Evolutionary conservation across 2,888 invertebrate species (phyloP).

Genomic region (Oxystoma pomonae): DNA sequence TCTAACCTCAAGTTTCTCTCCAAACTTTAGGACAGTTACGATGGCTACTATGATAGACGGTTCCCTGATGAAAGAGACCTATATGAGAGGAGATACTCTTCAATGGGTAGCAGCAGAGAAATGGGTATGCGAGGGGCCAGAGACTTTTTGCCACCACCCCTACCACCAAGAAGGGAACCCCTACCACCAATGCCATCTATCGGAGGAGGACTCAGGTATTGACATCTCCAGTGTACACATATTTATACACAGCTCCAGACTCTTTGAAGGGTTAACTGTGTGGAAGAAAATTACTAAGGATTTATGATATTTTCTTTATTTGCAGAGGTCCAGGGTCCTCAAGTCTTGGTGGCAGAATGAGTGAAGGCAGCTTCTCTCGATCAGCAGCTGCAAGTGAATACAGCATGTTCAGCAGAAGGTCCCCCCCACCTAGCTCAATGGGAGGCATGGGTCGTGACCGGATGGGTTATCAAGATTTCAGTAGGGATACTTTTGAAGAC

Average conservation of each 20-base stretch:
- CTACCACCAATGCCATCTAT: constrained; percentile 67
- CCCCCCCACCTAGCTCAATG: constrained; percentile 62
- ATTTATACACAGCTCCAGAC: no score
- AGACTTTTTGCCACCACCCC: constrained; percentile 69
- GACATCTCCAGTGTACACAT: no score
- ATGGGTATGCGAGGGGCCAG: constrained; percentile 52
- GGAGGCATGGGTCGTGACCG: constrained; percentile 51
- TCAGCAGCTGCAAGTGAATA: constrained; percentile 53
- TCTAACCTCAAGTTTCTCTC: neutral
- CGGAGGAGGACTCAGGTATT: constrained; percentile 26
- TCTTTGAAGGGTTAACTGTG: no score
- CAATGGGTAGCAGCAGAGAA: constrained; percentile 50
- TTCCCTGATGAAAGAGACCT: constrained; percentile 69
- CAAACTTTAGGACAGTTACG: constrained; percentile 59
- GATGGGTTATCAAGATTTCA: constrained; percentile 79
- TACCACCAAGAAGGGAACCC: constrained; percentile 67
- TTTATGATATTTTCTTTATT: neutral
- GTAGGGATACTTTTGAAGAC: constrained; percentile 83
- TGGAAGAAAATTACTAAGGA: no score
- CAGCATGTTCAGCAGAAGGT: constrained; percentile 78
- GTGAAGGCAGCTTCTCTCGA: constrained; percentile 58
- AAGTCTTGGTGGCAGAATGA: constrained; percentile 62
- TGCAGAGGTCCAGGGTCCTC: constrained; percentile 56
- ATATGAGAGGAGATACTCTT: constrained; percentile 75
- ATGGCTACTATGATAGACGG: constrained; percentile 78